Conservation (phyloP, 2,888 invertebrate species). For the Chesias legatella region DNA sequence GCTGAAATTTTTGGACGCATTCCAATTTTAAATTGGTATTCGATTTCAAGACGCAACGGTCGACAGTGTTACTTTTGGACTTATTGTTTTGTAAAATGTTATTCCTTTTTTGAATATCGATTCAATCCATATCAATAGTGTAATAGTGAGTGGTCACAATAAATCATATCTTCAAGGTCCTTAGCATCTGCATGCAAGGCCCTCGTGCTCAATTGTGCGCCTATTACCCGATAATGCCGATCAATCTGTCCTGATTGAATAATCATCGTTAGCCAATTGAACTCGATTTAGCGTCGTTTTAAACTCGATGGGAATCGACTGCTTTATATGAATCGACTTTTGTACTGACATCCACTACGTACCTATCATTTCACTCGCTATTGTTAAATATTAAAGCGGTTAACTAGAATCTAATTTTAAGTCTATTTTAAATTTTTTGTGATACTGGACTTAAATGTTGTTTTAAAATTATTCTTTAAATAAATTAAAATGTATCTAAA, state of each 20-base stretch:
- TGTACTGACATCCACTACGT: conserved; percentile 8
- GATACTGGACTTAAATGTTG: no score
- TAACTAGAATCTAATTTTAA: no score
- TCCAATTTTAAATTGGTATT: conserved; percentile 20
- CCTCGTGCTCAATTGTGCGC: conserved; percentile 42
- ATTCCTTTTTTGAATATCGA: no score
- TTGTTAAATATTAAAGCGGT: no score
- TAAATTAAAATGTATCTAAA: no score
- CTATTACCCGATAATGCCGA: conserved; percentile 75
- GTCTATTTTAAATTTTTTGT: no score
- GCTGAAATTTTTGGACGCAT: conserved; percentile 13
- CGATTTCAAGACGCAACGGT: conserved; percentile 13
- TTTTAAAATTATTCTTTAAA: no score
- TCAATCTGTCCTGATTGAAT: conserved; percentile 78
- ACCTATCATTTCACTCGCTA: no score
- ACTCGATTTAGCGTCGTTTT: conserved; percentile 54
- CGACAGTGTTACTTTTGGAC: conserved; percentile 5
- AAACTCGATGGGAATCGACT: conserved; percentile 22
- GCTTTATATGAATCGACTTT: conserved; percentile 19
- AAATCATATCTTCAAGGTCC: conserved; percentile 16
- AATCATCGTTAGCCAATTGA: conserved; percentile 79
- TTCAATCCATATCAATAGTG: no score
- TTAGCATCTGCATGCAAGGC: conserved; percentile 32
- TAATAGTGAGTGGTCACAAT: background rate
- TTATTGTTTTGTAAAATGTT: background rate